Evolutionary conservation across 2,113 vertebrate species (phyloP).

Genomic region (Prolemur simus): DNA sequence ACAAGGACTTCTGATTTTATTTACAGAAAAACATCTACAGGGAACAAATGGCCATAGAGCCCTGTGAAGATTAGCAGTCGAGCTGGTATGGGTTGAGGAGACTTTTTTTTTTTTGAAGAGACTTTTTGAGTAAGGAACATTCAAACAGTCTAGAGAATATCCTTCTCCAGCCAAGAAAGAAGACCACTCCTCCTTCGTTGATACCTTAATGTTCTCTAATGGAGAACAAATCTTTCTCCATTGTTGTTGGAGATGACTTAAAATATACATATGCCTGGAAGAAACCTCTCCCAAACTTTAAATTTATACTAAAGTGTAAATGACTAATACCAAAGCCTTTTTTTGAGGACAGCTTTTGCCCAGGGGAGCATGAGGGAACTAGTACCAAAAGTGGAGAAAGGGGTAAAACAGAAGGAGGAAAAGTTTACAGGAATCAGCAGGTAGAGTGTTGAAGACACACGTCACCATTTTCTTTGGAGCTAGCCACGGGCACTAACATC

Average conservation of each 20-base stretch:
- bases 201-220: background rate
- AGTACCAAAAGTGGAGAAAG: background rate
- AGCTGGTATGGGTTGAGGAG: background rate
- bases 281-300: background rate
- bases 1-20: background rate
- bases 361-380: background rate
- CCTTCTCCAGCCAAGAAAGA: background rate
- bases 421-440: background rate
- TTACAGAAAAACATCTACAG: background rate
- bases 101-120: background rate
- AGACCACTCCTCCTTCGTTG: background rate
- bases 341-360: background rate
- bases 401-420: background rate
- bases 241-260: background rate
- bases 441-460: background rate
- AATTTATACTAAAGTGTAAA: constrained; percentile 13
- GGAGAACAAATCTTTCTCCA: background rate
- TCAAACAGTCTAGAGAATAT: background rate
- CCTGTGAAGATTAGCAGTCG: background rate
- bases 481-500: background rate
- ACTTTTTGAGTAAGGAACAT: background rate
- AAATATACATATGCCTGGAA: background rate
- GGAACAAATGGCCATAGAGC: background rate
- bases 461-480: background rate
- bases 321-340: background rate